Base-by-base conservation (phyloP, 2,888 invertebrate species). In the Brachyopa scutellaris region DNA sequence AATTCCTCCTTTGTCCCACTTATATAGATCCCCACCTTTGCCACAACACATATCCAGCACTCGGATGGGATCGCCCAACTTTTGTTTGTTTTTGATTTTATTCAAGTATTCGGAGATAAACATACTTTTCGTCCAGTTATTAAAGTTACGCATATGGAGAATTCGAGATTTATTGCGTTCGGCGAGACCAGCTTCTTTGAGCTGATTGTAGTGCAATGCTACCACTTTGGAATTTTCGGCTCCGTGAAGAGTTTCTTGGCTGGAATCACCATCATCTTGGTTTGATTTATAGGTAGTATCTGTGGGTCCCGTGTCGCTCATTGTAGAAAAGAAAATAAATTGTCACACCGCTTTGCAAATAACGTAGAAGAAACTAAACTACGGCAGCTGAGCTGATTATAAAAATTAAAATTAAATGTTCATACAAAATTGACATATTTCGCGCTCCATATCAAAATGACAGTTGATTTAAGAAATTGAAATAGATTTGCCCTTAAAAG, bases 121-220 rank as follows among this genome's bases (percentile, higher is more conserved):
- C 92, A 97, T 96, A 90, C 97, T 97, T 91, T 99, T 99, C 9
- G 98, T 94, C 99, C 99, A 99, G 90, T 99, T 99, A 90, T 99
- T 99, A 88, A 99, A 98, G 91, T 99, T 99, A 85, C 99, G 93
- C 92, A 99, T 93, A 88, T 96, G 95, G 87, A 97, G 95, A 86
- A 99, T 99, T 21, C 97, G 94, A 21, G 98, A 98, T 87, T 96
- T 94, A 85, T 94, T 94, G 51, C 99, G 92, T 85, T 95, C 95
- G 51, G 92, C 93, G 36, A 97, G 90, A 0, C 97, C 97, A 86
- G 94, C 94, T 85, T 97, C 96, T 89, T 95, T 94, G 7, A 98
- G 91, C 61, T 94, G 93, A 90, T 99, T 99, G 89, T 99, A 99
- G 91, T 99, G 99, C 2, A 95, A 93, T 1, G 98, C 98, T 0